Evolutionary conservation across 30 jellyfish, hydroid and myxozoan species (phyloP), one percentile per base, ranked within the genome.

Genomic region (Cassiopea andromeda): DNA sequence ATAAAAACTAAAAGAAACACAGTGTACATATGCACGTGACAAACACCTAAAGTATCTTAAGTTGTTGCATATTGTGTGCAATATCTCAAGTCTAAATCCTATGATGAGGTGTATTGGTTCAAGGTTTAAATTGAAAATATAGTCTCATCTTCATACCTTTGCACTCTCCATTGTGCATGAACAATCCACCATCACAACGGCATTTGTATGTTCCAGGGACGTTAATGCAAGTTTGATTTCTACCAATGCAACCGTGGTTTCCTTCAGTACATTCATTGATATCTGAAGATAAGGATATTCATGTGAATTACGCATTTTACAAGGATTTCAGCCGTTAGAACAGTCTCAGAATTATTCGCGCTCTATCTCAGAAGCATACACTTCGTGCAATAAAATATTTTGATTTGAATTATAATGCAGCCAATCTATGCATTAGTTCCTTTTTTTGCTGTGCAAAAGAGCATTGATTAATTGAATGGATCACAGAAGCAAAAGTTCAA

Each of bases 161-260:
- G 72, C 96, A 88, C 46, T 79, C 71, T 72, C 96, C 96, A 27
- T 80, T 49, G 2, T 45, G n/a, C 77, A 70, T 9, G 44, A 43
- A 15, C 15, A 72, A 74, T 4, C 96, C 96, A 64, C 48, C 61
- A 57, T 78, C 82, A 71, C 96, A 88, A 13, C 46, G 83, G 50
- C 96, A 88, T 80, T 78, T 79, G 81, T 60, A 80, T 47, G 96
- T 4, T 38, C 88, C 94, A 0, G 88, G 71, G 13, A 77, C 6
- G 38, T 88, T 70, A 18, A 88, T 7, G 66, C 96, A 88, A 27
- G 96, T 88, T 77, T 88, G 91, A 68, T 79, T 78, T 9, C 19
- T 18, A 46, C 81, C 78, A 46, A 69, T 73, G 87, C 93, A 85
- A 7, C 70, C 60, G 72, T 85, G 78, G 50, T 15, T 45, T 48